A percentile compares a stretch with the other conserved stretches of the same genome.
phyloP scores from a whole-genome alignment of 2,888 invertebrate species.

The Xestia xanthographa region DNA sequence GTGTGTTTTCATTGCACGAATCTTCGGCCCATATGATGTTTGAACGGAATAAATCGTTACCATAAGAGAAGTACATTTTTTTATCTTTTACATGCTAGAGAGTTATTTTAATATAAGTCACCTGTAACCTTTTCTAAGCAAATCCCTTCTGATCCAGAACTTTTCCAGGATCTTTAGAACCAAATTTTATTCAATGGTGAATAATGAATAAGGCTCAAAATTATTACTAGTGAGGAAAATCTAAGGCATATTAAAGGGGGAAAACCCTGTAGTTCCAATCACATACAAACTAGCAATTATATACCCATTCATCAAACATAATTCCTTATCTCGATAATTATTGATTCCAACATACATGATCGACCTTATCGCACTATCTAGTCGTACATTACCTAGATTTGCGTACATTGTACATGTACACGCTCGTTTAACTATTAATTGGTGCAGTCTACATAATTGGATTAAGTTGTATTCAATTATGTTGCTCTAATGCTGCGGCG shows the following conservation, averaged over 20 bases:
- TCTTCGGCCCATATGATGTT: too few relatives aligned
- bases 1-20: too few relatives aligned
- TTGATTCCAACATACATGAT: constrained; percentile 19
- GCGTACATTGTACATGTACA: constrained; percentile 14
- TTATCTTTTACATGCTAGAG: too few relatives aligned
- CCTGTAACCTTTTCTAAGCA: too few relatives aligned
- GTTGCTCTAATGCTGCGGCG: constrained; percentile 50
- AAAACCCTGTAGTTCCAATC: background rate
- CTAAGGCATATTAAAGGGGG: background rate
- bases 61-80: too few relatives aligned
- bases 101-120: too few relatives aligned
- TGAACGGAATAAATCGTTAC: too few relatives aligned
- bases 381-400: constrained; percentile 24
- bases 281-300: background rate
- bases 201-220: background rate
- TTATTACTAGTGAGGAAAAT: background rate
- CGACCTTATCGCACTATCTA: constrained; percentile 4
- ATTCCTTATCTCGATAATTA: constrained; percentile 2
- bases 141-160: too few relatives aligned
- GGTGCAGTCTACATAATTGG: constrained; percentile 53
- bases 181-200: too few relatives aligned
- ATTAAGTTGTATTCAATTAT: constrained; percentile 68
- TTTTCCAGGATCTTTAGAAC: too few relatives aligned
- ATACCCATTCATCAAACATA: constrained; percentile 8
- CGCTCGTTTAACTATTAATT: constrained; percentile 56